Percentiles rank a stretch among this genome's conserved stretches.
Evolutionary conservation across 23 tunicate species (phyloP).

Genomic region (Trididemnum miniatum): DNA sequence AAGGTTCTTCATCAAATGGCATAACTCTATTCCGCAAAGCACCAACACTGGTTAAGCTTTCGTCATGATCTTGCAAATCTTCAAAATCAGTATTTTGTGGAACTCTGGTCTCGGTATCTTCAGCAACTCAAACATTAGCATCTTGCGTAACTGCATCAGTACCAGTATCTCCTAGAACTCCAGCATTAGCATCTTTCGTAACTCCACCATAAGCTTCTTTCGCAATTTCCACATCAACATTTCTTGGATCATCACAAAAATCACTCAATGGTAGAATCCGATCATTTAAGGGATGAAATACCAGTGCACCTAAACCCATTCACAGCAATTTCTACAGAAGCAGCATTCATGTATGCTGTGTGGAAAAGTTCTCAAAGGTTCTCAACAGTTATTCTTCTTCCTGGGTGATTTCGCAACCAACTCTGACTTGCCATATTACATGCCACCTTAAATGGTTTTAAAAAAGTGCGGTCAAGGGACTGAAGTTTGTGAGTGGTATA

Average conservation of each 20-base stretch:
- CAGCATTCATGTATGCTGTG: not conserved
- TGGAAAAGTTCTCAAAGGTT: conserved; percentile 5
- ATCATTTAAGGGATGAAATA: not conserved
- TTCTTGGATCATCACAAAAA: not conserved
- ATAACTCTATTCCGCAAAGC: no score
- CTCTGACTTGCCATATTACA: not conserved
- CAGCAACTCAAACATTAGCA: no score
- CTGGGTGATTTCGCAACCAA: not conserved
- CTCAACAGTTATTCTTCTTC: conserved; percentile 19
- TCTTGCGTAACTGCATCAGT: no score
- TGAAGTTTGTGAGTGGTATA: not conserved
- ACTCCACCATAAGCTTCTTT: no score
- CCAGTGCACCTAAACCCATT: conserved; percentile 21
- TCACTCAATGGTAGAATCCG: not conserved
- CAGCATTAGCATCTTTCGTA: no score
- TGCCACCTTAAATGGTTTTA: not conserved
- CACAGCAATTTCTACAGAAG: not conserved
- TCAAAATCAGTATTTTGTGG: no score
- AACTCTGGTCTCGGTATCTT: no score
- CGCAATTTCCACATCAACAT: no score
- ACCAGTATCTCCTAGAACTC: no score
- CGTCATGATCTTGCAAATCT: no score
- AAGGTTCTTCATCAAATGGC: no score
- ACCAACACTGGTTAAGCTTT: no score
- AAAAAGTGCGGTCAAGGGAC: conserved; percentile 5